Base-by-base conservation (phyloP, 2,113 vertebrate genomes). In the Lathamus discolor region DNA sequence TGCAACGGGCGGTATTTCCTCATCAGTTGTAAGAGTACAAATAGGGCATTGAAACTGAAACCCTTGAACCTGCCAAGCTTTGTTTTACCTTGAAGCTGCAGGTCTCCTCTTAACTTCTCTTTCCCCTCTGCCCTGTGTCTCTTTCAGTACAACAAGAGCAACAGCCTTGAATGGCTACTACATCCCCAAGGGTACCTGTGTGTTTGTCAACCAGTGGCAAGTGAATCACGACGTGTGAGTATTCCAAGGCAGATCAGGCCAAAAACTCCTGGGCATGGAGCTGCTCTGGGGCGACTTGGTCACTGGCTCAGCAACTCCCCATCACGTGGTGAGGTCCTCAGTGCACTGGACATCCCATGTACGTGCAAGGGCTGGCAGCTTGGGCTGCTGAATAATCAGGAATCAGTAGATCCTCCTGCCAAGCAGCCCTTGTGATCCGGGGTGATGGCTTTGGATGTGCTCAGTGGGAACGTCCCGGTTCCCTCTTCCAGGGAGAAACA, bases 121-220 rank as follows among this genome's bases (percentile, higher is more conserved):
- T 43, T 59, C 12, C 55, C 13, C 23, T 55, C 41, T 6, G 2
- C 25, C 49, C 10, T 0, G 0, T 5, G 4, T 37, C 33, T 51
- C 82, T 97, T 97, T n/a, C 94, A 99, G 99, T 78, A 98, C 99
- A 0, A 98, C 98, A 1, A 98, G 97, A 96, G 97, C 98, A 17
- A 99, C 99, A 0, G 98, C 59, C 11, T 86, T 99, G 74, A 98
- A 98, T 0, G 99, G 99, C 44, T 99, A 97, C 87, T 99, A 98
- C 92, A 99, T 99, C 91, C 99, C 99, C 24, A 99, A 99, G 97
- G 97, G 98, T 79, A 98, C 97, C 9, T 99, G 99, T 5, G 97
- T 99, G 88, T 99, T 99, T 79, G 93, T 99, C 95, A 99, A 99
- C 97, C 99, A 99, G 97, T 99, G 99, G 99, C 99, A 99, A 83